Percentiles rank a stretch among this genome's conserved stretches.
phyloP scores from a whole-genome alignment of 1,140 invertebrate species.

The Neodiprion lecontei region DNA sequence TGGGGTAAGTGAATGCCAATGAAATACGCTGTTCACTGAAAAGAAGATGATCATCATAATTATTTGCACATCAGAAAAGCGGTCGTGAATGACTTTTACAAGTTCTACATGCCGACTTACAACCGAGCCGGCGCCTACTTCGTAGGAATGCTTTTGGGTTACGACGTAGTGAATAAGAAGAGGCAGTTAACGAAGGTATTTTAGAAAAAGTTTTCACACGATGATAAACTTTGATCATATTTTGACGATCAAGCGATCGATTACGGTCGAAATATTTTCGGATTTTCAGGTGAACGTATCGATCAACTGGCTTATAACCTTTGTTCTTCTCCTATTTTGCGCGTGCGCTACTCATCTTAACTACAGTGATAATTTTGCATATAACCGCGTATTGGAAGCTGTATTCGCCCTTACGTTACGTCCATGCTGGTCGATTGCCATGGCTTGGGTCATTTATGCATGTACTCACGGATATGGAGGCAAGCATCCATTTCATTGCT shows the following conservation, averaged over 20 bases:
- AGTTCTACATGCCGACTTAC: constrained; percentile 48
- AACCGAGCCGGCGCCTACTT: constrained; percentile 64
- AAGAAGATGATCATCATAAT: not conserved
- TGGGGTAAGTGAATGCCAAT: not conserved
- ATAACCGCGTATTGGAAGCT: constrained; percentile 30
- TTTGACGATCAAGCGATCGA: not conserved
- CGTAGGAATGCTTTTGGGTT: constrained; percentile 65
- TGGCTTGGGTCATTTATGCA: constrained; percentile 62
- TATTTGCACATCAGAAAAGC: not conserved
- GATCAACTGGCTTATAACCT: not conserved
- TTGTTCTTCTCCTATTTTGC: not conserved
- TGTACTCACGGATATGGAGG: constrained; percentile 47
- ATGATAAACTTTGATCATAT: not conserved
- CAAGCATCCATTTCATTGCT: not conserved
- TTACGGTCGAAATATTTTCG: not conserved
- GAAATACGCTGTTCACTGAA: not conserved
- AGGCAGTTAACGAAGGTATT: constrained; percentile 17
- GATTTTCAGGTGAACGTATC: not conserved
- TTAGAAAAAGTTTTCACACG: not conserved
- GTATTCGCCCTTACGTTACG: constrained; percentile 50
- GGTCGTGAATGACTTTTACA: constrained; percentile 14
- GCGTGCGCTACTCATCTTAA: not conserved
- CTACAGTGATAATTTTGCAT: constrained; percentile 9
- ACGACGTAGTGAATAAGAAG: constrained; percentile 39
- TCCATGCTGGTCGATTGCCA: constrained; percentile 50